Percentiles rank a stretch among this genome's conserved stretches.
These are phyloP conservation scores for Chelonus formosanus DNA, from an alignment of 2,888 invertebrate genomes.

Conservation along the genomic window DNA sequence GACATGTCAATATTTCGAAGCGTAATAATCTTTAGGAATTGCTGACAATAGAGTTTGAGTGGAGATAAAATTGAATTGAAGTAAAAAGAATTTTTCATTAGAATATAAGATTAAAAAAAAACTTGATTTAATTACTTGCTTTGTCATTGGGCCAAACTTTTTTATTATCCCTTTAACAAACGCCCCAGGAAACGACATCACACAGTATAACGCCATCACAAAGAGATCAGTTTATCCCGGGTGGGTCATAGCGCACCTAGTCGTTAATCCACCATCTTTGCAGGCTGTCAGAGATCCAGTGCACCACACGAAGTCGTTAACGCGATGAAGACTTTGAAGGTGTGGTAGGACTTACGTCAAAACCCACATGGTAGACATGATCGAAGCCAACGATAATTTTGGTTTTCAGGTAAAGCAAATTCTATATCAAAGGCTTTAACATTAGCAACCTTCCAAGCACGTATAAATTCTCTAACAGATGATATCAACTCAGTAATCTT, in stretches of 20 bases:
- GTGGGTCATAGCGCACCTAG: constrained; percentile 14
- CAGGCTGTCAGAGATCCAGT: constrained; percentile 21
- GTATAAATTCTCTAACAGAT: too few relatives aligned
- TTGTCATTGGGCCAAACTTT: neutral
- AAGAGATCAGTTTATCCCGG: constrained; percentile 22
- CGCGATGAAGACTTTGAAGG: constrained; percentile 15
- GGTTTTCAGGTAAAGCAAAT: too few relatives aligned
- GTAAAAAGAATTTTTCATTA: too few relatives aligned
- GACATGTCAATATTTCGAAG: too few relatives aligned
- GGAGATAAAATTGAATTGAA: too few relatives aligned
- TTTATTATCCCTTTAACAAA: constrained; percentile 3
- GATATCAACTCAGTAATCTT: too few relatives aligned
- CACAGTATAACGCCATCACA: constrained; percentile 20
- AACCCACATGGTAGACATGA: neutral
- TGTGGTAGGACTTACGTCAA: neutral
- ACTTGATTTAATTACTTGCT: neutral
- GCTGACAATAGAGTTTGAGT: too few relatives aligned
- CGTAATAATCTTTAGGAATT: too few relatives aligned
- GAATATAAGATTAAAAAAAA: neutral
- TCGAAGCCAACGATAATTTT: too few relatives aligned
- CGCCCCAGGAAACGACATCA: constrained; percentile 15
- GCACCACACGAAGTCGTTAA: constrained; percentile 20
- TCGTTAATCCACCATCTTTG: constrained; percentile 25
- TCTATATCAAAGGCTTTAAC: too few relatives aligned
- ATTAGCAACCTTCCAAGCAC: too few relatives aligned